Base-by-base conservation (phyloP, 2,797 vertebrate species). In the Rhabdophis nuchalis region DNA sequence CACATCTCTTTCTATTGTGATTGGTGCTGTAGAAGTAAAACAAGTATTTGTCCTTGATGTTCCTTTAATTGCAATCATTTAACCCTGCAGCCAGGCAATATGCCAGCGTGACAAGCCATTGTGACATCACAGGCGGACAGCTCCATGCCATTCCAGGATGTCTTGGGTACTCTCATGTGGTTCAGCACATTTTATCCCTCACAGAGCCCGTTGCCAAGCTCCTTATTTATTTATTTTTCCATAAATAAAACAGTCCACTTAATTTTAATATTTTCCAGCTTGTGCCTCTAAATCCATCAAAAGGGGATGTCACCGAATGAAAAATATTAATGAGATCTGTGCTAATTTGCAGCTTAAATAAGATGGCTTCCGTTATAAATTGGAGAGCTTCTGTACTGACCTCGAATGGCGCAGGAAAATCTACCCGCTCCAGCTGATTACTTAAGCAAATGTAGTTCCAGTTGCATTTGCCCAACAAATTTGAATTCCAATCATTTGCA, bases 401-500 rank as follows among this genome's bases (percentile, higher is more conserved):
- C 96, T 96, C 95, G 94, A 93, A 96, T 94, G 95, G 96, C 95
- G 92, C 94, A 89, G 93, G 77, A 94, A 95, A 95, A 93, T 90
- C 91, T 94, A 93, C 96, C 92, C 54, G 1, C 89, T 1, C 72
- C 95, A 11, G 95, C 96, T 96, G 96, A 97, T 97, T 96, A 94
- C 96, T 97, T 93, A 95, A 93, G 95, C 96, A 94, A 94, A 95
- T 77, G 68, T 41, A 41, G n/a, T 97, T 96, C 95, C 95, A 95
- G 96, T 95, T 94, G 93, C 93, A 93, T 93, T 95, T 95, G 53
- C 87, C 86, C 25, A 86, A 95, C 93, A 96, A 89, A 97, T 97
- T 97, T 97, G 96, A 97, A 97, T 97, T 97, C 96, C 93, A 95
- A 92, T 96, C 96, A 90, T 95, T 96, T 97, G 96, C 97, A 96